Evolutionary conservation across 2,113 vertebrate genomes (phyloP), one percentile per base, ranked within the genome.

Genomic region (Proteles cristata): DNA sequence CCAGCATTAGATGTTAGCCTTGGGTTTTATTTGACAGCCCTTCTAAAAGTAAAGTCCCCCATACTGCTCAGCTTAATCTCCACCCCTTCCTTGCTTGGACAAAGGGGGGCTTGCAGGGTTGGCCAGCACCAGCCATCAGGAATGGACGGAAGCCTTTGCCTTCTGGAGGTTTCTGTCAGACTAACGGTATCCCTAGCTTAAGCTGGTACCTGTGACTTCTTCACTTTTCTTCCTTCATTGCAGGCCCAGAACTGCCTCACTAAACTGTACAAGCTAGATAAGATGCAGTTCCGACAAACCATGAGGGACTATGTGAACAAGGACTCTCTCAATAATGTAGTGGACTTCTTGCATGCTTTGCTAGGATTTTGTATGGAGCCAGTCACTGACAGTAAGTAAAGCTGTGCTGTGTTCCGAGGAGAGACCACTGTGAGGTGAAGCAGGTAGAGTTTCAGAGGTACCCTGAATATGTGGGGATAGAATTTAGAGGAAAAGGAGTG

Each of bases 301-400:
- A 99, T 99, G 99, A 99, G 99, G 96, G 99, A 99, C 97, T 99
- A 99, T 86, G 99, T 99, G 98, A 99, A 99, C 99, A 99, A 99
- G 98, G 99, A 99, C 98, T 99, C 99, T 58, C 99, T 99, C 97
- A 99, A 99, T 99, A 99, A 99, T 15, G 99, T 99, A 94, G 99
- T 99, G 98, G 99, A 99, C 99, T 99, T 99, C 99, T 99, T 99
- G 93, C 99, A 99, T 96, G 99, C 99, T 93, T 99, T 99, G 94
- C 99, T 99, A 98, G 99, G 99, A 98, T 99, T 99, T 98, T 99
- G 99, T 98, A 99, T 99, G 99, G 99, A 99, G 98, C 99, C 99
- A 4, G 99, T 99, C 97, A 99, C 99, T 73, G 99, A 99, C 98
- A 99, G 99, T 99, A 99, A 99, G 99, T 98, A 98, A 50, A 95